These are phyloP conservation scores for Scylla paramamosain DNA, from an alignment of 1,140 invertebrate species.

Conservation along the genomic window DNA sequence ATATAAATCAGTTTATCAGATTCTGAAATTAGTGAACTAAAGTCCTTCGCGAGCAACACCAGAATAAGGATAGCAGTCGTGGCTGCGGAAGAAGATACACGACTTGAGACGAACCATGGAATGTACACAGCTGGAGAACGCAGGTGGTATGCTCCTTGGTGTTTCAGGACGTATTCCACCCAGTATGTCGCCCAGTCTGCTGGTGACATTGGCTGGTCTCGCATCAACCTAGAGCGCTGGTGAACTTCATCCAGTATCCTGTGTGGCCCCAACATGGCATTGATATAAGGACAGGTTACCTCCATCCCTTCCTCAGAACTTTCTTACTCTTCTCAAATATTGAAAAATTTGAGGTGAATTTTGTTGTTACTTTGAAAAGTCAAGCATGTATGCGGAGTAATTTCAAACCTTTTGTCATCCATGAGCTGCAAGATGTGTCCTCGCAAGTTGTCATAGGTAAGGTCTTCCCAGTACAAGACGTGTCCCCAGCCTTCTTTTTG, in stretches of 20 bases:
- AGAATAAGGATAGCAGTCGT: too few species aligned
- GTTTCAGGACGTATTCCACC: conserved; percentile 83
- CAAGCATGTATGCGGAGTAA: too few species aligned
- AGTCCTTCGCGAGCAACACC: too few species aligned
- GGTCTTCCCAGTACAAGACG: conserved; percentile 60
- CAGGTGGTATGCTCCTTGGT: conserved; percentile 81
- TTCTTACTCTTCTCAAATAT: too few species aligned
- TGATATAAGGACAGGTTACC: too few species aligned
- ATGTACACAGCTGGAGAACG: conserved; percentile 78
- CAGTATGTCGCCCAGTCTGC: conserved; percentile 78
- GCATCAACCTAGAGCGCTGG: conserved; percentile 16
- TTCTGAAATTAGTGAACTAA: too few species aligned
- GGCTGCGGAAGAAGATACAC: too few species aligned
- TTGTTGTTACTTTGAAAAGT: too few species aligned
- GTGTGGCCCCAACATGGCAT: not conserved
- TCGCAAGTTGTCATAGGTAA: not conserved
- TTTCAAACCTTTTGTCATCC: not conserved
- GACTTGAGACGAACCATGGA: conserved; percentile 28
- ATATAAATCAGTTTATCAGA: too few species aligned
- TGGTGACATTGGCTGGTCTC: conserved; percentile 45
- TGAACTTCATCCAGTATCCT: not conserved
- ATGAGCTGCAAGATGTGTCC: not conserved
- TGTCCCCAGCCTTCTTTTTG: conserved; percentile 82
- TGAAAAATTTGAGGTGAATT: too few species aligned
- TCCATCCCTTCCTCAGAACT: too few species aligned